These are phyloP conservation scores for Pelmatolapia mariae DNA, from an alignment of 2,113 vertebrate genomes.

Conservation along the genomic window DNA sequence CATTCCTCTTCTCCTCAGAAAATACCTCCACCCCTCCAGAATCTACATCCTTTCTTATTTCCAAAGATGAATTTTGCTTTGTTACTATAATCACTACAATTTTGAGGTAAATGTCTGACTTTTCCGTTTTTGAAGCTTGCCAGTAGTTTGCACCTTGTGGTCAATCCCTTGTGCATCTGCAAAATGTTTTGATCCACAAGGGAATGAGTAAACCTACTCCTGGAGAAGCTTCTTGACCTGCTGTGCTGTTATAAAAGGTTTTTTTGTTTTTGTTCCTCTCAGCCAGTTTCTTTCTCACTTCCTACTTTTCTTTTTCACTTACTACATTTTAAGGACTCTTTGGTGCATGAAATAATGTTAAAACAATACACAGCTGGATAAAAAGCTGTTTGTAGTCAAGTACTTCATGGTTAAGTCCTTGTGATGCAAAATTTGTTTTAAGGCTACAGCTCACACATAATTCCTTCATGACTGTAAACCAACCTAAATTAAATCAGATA, in stretches of 20 bases:
- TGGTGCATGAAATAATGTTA: background rate
- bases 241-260: background rate
- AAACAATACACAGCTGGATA: background rate
- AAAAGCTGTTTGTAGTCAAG: background rate
- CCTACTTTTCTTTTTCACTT: background rate
- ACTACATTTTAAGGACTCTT: background rate
- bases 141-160: background rate
- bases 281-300: background rate
- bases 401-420: background rate
- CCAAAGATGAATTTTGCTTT: background rate
- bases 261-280: background rate
- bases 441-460: background rate
- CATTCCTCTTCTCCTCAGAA: background rate
- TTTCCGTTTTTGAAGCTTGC: background rate
- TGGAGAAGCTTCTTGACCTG: background rate
- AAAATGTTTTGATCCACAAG: background rate
- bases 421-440: background rate
- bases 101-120: background rate
- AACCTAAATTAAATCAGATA: background rate
- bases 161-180: background rate
- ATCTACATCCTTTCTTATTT: too few species aligned
- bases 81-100: background rate
- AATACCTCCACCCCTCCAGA: background rate
- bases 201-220: background rate
- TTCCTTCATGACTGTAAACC: background rate